Evolutionary conservation across 30 jellyfish, hydroid and myxozoan species (phyloP).

Genomic region (Cassiopea xamachana): DNA sequence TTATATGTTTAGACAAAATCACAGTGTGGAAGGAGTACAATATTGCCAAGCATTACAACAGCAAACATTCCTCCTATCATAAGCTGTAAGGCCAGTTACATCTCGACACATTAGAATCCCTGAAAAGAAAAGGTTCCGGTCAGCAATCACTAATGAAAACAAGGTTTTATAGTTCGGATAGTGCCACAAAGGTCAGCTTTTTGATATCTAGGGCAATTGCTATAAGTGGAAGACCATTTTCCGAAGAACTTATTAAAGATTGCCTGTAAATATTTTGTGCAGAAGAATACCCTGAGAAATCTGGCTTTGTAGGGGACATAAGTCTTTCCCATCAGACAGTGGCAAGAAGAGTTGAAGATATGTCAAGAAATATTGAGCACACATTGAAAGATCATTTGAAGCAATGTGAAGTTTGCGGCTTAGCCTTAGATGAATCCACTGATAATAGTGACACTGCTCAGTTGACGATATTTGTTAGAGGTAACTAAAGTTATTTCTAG

Average conservation of each 20-base stretch:
- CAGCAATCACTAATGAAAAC: not conserved
- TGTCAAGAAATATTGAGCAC: not conserved
- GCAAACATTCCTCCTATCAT: not conserved
- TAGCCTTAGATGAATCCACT: not conserved
- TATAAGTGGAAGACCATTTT: not conserved
- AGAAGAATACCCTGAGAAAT: not conserved
- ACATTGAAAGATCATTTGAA: not conserved
- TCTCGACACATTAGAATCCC: not conserved
- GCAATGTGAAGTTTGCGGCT: not conserved
- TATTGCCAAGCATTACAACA: not conserved
- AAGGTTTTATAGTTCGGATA: not conserved
- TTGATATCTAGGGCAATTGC: not conserved
- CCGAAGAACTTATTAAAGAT: not conserved
- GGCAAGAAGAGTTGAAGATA: not conserved
- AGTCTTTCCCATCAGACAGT: not conserved
- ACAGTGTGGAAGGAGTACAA: not conserved
- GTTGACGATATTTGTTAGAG: slow-evolving; percentile 27
- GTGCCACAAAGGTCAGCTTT: not conserved
- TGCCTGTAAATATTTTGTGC: not conserved
- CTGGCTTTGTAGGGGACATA: not conserved
- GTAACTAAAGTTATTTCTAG: slow-evolving; percentile 26
- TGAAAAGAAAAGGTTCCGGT: not conserved
- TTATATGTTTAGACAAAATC: slow-evolving; percentile 1
- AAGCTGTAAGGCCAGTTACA: not conserved
- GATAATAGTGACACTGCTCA: slow-evolving; percentile 36